Conservation (phyloP, 2,113 vertebrate genomes). For the Gambusia holbrooki region DNA sequence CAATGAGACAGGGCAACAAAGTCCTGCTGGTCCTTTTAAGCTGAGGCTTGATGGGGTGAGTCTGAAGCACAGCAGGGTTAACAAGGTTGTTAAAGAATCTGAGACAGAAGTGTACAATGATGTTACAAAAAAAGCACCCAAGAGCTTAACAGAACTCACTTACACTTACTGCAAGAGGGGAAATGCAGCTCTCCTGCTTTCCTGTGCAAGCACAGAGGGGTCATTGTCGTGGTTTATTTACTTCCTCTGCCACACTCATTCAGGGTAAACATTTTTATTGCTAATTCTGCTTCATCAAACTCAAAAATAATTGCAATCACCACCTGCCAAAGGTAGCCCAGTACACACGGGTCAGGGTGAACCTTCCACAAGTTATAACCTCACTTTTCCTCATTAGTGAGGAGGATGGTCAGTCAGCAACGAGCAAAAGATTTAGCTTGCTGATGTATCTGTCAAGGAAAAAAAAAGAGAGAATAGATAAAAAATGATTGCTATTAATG, state of each 20-base stretch:
- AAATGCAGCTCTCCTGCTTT: background rate
- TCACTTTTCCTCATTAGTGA: conserved; percentile 54
- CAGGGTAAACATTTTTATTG: conserved; percentile 13
- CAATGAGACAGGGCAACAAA: no score
- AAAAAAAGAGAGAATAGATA: background rate
- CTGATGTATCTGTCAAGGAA: background rate
- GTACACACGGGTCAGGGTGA: conserved; percentile 43
- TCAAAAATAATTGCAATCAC: conserved; percentile 38
- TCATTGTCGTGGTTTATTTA: conserved; percentile 15
- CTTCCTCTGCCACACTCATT: conserved; percentile 16
- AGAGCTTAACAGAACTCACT: conserved; percentile 13
- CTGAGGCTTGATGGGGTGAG: no score
- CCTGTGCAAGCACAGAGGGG: background rate
- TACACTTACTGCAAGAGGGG: background rate
- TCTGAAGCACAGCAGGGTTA: background rate
- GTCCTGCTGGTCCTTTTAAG: no score
- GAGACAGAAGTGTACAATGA: no score
- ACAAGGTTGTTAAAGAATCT: background rate
- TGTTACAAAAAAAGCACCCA: background rate
- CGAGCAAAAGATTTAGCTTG: background rate
- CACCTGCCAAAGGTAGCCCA: conserved; percentile 40
- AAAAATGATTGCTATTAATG: no score
- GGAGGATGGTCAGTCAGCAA: conserved; percentile 30
- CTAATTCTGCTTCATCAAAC: conserved; percentile 29
- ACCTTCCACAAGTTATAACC: conserved; percentile 56